phyloP scores from a whole-genome alignment of 2,888 invertebrate species.

The Stenodera caucasica region DNA sequence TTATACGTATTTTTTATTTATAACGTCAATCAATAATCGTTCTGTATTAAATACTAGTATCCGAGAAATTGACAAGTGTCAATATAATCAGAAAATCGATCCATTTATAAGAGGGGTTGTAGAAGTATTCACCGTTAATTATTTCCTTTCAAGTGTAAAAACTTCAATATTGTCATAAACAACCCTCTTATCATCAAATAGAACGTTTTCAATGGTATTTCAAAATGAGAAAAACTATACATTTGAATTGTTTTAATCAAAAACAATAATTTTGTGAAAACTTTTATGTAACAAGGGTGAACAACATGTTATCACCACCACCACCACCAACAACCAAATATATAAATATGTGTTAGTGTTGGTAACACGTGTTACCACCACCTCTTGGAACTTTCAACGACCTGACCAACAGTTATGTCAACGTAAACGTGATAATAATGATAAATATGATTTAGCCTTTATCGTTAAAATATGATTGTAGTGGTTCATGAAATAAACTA shows the following conservation, averaged over 20 bases:
- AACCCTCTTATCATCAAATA: too few species aligned
- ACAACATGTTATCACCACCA: background rate
- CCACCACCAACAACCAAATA: background rate
- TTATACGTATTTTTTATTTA: too few species aligned
- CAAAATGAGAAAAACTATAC: background rate
- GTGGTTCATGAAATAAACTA: background rate
- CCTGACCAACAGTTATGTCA: slow-evolving; percentile 38
- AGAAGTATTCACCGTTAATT: too few species aligned
- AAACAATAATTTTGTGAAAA: background rate
- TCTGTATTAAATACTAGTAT: background rate
- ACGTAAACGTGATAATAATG: slow-evolving; percentile 42
- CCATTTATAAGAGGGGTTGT: background rate
- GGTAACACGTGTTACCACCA: slow-evolving; percentile 32
- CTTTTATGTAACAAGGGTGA: background rate
- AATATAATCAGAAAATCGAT: background rate
- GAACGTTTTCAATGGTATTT: too few species aligned
- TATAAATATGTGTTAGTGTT: slow-evolving; percentile 1
- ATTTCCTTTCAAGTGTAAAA: too few species aligned
- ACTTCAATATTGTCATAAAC: too few species aligned
- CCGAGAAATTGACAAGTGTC: background rate
- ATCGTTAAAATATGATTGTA: slow-evolving; percentile 18
- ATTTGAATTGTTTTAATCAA: background rate
- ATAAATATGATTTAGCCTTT: slow-evolving; percentile 33
- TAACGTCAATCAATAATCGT: background rate
- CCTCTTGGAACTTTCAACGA: slow-evolving; percentile 33